Evolutionary conservation across 2,888 invertebrate genomes (phyloP).

Genomic region (Drosophila lacicola): DNA sequence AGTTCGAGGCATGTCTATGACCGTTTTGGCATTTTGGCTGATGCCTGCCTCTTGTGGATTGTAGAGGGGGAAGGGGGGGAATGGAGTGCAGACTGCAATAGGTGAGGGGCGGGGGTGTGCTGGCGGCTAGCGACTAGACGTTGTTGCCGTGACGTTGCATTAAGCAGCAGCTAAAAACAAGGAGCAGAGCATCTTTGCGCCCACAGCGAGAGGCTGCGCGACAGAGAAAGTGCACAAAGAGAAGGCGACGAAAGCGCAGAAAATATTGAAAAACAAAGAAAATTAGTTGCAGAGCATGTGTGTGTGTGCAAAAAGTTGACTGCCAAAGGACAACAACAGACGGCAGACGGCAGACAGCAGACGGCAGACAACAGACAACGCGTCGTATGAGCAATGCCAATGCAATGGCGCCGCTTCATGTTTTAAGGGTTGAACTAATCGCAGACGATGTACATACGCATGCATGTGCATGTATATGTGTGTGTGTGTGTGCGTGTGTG

Average conservation of each 20-base stretch:
- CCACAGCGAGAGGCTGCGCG: conserved; percentile 25
- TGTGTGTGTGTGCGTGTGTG: conserved; percentile 20
- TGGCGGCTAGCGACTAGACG: conserved; percentile 29
- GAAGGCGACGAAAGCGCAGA: conserved; percentile 42
- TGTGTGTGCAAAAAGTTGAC: conserved; percentile 54
- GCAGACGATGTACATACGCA: conserved; percentile 55
- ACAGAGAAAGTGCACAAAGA: conserved; percentile 21
- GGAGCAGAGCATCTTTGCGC: conserved; percentile 41
- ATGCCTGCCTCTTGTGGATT: neutral
- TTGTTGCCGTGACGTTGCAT: conserved; percentile 45
- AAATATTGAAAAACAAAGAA: conserved; percentile 80
- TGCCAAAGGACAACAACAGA: conserved; percentile 64
- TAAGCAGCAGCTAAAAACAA: conserved; percentile 32
- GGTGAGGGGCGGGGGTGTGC: neutral
- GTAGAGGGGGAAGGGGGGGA: neutral
- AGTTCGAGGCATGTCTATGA: conserved; percentile 68
- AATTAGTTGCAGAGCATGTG: conserved; percentile 65
- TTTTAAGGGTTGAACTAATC: conserved; percentile 81
- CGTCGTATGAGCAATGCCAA: conserved; percentile 75
- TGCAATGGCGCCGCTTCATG: conserved; percentile 57
- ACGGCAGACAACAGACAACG: conserved; percentile 45
- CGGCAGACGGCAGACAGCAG: conserved; percentile 36
- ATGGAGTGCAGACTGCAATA: conserved; percentile 2
- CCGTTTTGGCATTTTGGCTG: conserved; percentile 53
- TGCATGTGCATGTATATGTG: conserved; percentile 19